Conservation (phyloP, 2,797 vertebrate species). For the Acipenser transmontanus region DNA sequence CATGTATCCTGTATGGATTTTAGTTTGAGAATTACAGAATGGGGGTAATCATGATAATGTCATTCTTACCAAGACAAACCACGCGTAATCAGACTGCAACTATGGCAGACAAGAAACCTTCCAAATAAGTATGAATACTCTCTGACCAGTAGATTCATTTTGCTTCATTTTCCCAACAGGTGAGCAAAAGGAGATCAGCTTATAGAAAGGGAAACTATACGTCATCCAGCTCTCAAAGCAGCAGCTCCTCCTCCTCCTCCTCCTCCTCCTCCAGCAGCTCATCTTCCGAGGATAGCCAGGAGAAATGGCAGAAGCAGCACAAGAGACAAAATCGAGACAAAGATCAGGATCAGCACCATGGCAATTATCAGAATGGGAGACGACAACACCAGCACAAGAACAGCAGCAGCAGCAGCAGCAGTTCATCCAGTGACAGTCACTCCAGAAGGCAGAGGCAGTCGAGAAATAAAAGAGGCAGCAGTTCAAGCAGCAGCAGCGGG, state of each 20-base stretch:
- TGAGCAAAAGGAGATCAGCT: too few relatives aligned
- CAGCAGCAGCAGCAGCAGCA: constrained; percentile 25
- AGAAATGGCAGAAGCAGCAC: constrained; percentile 16
- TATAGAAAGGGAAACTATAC: neutral
- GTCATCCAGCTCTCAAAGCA: constrained; percentile 32
- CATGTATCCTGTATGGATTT: too few relatives aligned
- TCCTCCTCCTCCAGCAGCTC: constrained; percentile 28
- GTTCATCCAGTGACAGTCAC: neutral
- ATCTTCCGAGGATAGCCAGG: constrained; percentile 8
- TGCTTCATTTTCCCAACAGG: too few relatives aligned
- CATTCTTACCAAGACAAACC: too few relatives aligned
- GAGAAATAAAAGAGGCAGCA: fast-evolving
- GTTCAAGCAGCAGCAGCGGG: constrained; percentile 15
- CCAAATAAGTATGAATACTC: neutral
- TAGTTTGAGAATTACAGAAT: too few relatives aligned
- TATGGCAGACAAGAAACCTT: constrained; percentile 16
- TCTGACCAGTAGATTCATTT: neutral
- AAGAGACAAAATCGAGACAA: constrained; percentile 10
- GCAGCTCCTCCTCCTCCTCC: constrained; percentile 32
- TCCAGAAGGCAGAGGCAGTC: neutral
- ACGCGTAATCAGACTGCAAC: too few relatives aligned
- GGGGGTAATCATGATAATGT: too few relatives aligned
- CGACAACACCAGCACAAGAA: neutral
- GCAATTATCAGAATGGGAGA: constrained; percentile 10
- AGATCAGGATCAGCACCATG: constrained; percentile 4